Percentiles rank a stretch among this genome's conserved stretches.
These are phyloP conservation scores for Oxygymnocypris stewartii DNA, from an alignment of 2,113 vertebrate species.

Conservation along the genomic window DNA sequence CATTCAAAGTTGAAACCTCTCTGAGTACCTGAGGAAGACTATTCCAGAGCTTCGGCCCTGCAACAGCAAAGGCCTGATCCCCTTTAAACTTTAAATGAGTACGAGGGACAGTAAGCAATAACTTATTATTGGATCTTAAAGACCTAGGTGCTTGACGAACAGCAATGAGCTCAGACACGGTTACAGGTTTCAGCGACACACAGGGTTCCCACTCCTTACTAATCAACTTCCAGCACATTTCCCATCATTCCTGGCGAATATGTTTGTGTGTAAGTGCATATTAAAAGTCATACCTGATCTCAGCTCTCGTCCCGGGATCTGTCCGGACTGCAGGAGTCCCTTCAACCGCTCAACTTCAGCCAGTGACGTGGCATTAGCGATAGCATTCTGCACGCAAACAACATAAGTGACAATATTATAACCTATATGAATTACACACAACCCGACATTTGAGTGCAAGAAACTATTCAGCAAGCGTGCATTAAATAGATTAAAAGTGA, in stretches of 20 bases:
- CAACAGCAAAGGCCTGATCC: no score
- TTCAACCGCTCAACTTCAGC: conserved; percentile 94
- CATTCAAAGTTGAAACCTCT: no score
- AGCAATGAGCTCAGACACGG: no score
- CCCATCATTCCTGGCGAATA: neutral
- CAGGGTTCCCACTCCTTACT: neutral
- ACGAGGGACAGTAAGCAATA: no score
- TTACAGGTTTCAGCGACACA: no score
- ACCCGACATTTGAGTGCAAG: neutral
- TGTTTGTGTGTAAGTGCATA: neutral
- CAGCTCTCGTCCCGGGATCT: conserved; percentile 89
- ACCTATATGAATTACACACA: neutral
- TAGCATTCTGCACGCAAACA: conserved; percentile 79
- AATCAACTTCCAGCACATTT: neutral
- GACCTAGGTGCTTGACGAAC: no score
- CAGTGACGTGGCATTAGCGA: conserved; percentile 89
- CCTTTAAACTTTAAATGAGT: no score
- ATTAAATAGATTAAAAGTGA: neutral
- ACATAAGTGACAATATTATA: neutral
- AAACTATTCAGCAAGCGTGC: neutral
- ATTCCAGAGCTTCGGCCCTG: no score
- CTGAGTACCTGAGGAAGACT: no score
- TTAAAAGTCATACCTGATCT: conserved; percentile 76
- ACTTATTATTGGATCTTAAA: no score
- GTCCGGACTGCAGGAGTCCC: conserved; percentile 90